phyloP scores from a whole-genome alignment of 2,113 vertebrate species.

The Merops nubicus region DNA sequence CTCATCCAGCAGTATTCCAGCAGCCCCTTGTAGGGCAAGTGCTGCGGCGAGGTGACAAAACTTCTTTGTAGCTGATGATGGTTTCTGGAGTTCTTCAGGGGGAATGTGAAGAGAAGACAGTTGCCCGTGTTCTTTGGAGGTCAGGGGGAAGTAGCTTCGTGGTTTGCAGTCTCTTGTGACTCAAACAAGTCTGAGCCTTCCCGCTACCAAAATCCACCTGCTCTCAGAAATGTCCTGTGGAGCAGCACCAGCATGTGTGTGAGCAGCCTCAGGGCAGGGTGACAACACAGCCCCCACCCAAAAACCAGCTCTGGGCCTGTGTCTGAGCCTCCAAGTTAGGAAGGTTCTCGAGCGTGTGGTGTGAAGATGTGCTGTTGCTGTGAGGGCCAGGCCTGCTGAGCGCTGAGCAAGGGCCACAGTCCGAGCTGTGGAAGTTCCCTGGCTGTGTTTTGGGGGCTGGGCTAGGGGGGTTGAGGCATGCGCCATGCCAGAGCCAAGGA shows the following conservation, averaged over 20 bases:
- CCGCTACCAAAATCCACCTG: not conserved
- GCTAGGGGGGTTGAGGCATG: not conserved
- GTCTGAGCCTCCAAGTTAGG: rapidly evolving
- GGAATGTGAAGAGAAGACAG: not conserved
- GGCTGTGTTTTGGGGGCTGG: not conserved
- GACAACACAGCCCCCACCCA: not conserved
- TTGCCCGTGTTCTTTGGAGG: not conserved
- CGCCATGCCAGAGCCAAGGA: rapidly evolving
- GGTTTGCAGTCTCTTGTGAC: not conserved
- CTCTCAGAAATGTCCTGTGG: rapidly evolving
- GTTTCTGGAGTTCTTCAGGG: not conserved
- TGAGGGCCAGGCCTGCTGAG: too few relatives aligned
- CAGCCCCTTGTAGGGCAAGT: slow-evolving; percentile 77
- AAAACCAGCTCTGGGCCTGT: not conserved
- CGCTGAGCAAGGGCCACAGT: too few relatives aligned
- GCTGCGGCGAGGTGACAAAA: not conserved
- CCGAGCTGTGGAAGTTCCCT: not conserved
- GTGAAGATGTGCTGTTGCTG: not conserved
- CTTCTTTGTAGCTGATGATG: rapidly evolving
- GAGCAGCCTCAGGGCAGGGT: not conserved
- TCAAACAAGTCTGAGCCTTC: not conserved
- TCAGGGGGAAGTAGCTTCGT: not conserved
- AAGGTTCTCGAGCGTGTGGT: rapidly evolving
- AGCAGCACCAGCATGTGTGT: too few relatives aligned
- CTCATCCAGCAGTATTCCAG: slow-evolving; percentile 86